Evolutionary conservation across 2,113 vertebrate species (phyloP), one percentile per base, ranked within the genome.

Genomic region (Macheiramphus alcinus): DNA sequence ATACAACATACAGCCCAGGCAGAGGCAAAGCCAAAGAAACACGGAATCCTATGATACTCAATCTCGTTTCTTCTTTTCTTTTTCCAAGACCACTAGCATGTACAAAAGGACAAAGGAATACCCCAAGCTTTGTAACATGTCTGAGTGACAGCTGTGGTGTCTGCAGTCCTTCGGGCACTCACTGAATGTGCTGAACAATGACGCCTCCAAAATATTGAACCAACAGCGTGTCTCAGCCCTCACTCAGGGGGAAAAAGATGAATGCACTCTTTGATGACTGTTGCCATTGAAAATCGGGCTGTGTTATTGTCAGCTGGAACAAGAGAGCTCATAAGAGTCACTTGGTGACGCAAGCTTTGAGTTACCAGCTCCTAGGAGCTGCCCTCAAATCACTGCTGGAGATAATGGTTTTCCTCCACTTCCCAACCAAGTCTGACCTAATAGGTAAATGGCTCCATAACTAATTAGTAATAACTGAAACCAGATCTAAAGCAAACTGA

Each of bases 141-240:
- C 84, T 97, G 96, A 96, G 59, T 82, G 91, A 94, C 78, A 93
- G 70, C 84, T 48, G 58, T 71, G 67, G 73, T 73, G 74, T n/a
- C 73, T 95, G 66, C 58, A 72, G 58, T 94, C 84, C 93, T 94
- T 81, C 0, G 6, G 76, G 70, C 62, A 66, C 48, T 76, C 70
- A 32, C 70, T 91, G 88, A 93, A 89, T 15, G 50, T 8, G 11
- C 65, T 53, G 93, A 94, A 94, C 78, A 91, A 94, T 80, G 84
- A 95, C 13, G 2, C 59, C 89, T 90, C 94, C 91, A 87, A 95
- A 94, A 95, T 95, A 95, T 93, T 97, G 91, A 95, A 89, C 94
- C 95, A 91, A 76, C 86, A 88, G 91, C 0, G 0, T 59, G 75
- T 53, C 93, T 97, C n/a, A 23, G 86, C 52, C 83, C 83, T 87